Base-by-base conservation (phyloP, 2,888 invertebrate genomes). In the Poecilus cupreus region DNA sequence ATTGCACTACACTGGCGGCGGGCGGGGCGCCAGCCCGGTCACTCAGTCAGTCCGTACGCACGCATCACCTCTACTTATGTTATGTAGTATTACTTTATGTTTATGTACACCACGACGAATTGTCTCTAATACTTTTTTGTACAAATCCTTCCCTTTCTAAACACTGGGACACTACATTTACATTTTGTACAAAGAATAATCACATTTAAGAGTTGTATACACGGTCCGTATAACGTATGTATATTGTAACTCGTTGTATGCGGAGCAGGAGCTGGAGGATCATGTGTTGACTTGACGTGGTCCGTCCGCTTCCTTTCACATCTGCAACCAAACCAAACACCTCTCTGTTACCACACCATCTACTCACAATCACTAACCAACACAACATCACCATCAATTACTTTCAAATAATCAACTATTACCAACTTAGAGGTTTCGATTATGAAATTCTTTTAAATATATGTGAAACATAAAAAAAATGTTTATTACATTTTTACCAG, bases 101-200 rank as follows among this genome's bases (percentile, higher is more conserved):
- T 83, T 82, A 82, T 82, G 82, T 82, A 82, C 83, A 82, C 79
- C 81, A 83, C 82, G 80, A 82, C 75, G 70, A 68, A 82, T 70
- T 76, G 80, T 80, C 80, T 79, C 84, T 84, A 83, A 83, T 83
- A 84, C 84, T 83, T 82, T 82, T 84, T 84, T 84, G 83, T 83
- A 84, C 83, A 83, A 84, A 83, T 84, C 83, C 83, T 82, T 83
- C 83, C 83, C 83, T 82, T 84, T 81, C 83, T 82, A 80, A 80
- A 80, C 80, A 80, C 80, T 80, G 89, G 89, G 89, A 88, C 89
- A 89, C 89, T 89, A 89, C 89, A 89, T 89, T 89, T 89, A 89
- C 89, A 91, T 90, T 90, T 91, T 92, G 92, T 92, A 92, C 92
- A 92, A 90, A 91, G 91, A 91, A 91, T 91, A 91, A 92, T 92